Evolutionary conservation across 2,113 vertebrate genomes (phyloP).

Genomic region (Sardina pilchardus): DNA sequence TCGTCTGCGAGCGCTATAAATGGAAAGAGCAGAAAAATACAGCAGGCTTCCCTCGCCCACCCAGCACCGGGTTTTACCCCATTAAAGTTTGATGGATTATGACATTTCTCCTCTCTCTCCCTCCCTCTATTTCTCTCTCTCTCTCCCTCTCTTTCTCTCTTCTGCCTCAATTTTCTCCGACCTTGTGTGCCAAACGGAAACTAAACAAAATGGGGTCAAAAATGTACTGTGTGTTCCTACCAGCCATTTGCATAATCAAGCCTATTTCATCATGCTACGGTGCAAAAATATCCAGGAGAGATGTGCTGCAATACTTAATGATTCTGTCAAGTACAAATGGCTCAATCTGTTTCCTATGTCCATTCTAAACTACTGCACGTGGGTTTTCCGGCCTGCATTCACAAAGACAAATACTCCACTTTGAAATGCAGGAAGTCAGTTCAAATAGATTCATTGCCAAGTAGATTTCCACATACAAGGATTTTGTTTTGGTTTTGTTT

Average conservation of each 20-base stretch:
- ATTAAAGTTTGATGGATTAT: constrained; percentile 69
- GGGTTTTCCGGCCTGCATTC: not conserved
- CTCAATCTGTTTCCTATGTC: not conserved
- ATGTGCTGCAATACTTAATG: not conserved
- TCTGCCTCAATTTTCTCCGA: not conserved
- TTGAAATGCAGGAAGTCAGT: not conserved
- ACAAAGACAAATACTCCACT: not conserved
- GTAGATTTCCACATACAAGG: too few species aligned
- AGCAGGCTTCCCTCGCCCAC: constrained; percentile 72
- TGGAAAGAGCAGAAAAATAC: constrained; percentile 73
- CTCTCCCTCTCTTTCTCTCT: not conserved
- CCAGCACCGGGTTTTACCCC: constrained; percentile 69
- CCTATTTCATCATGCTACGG: not conserved
- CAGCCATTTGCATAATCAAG: not conserved
- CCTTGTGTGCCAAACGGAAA: not conserved
- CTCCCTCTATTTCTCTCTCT: not conserved
- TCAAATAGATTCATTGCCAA: not conserved
- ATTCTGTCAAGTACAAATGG: not conserved
- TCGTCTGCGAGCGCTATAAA: constrained; percentile 72
- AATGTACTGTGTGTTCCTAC: not conserved
- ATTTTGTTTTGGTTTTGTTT: not conserved
- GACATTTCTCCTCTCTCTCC: constrained; percentile 56
- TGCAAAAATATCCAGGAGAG: not conserved
- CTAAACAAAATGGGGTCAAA: not conserved
- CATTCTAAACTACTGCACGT: not conserved